These are phyloP conservation scores for Sapayoa aenigma DNA, from an alignment of 2,113 vertebrate species.

Conservation along the genomic window DNA sequence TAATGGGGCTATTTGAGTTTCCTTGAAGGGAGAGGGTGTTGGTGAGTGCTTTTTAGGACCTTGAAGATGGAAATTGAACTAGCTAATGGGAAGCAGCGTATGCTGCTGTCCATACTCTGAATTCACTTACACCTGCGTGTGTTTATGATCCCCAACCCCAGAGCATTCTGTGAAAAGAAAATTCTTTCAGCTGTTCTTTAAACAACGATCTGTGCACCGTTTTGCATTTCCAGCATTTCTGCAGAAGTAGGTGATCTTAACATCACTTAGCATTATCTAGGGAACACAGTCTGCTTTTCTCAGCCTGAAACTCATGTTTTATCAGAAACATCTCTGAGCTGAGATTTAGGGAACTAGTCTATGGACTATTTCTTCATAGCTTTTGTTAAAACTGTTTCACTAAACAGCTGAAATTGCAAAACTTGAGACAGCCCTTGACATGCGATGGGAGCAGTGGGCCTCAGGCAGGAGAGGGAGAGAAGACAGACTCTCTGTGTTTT, in stretches of 20 bases:
- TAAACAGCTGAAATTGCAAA: not conserved
- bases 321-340: fast-evolving
- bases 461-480: not conserved
- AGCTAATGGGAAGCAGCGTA: not conserved
- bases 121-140: not conserved
- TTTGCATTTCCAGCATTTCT: not conserved
- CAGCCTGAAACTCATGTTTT: not conserved
- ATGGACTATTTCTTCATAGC: not conserved
- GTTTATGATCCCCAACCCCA: not conserved
- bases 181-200: not conserved
- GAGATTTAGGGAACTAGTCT: not conserved
- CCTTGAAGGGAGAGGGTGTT: not conserved
- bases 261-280: not conserved
- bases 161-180: not conserved
- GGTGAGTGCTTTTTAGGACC: not conserved
- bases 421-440: not conserved
- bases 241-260: not conserved
- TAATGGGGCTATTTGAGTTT: not conserved
- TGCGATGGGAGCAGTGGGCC: fast-evolving
- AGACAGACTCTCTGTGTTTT: not conserved
- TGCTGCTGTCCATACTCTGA: not conserved
- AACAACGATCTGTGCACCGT: not conserved
- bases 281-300: not conserved
- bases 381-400: not conserved
- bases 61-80: not conserved